A percentile compares a stretch with the other conserved stretches of the same genome.
Evolutionary conservation across 2,113 vertebrate genomes (phyloP).

Genomic region (Eublepharis macularius): DNA sequence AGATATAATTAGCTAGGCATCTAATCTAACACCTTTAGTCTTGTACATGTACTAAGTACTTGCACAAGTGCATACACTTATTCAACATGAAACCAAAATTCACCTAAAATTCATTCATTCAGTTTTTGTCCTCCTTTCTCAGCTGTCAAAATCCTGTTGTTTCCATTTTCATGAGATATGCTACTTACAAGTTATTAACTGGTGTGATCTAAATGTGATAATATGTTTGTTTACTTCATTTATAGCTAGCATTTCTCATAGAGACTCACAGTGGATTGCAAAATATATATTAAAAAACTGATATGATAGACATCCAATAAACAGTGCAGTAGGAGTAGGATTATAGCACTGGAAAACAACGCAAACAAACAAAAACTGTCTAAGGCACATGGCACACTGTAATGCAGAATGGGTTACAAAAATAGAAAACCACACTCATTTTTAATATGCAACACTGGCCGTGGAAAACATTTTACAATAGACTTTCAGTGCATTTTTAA

Average conservation of each 20-base stretch:
- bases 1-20: background rate
- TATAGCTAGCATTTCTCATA: too few relatives aligned
- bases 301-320: too few relatives aligned
- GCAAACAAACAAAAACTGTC: too few relatives aligned
- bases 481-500: background rate
- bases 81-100: background rate
- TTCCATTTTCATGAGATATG: background rate
- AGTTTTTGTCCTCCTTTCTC: background rate
- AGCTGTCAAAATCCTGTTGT: background rate
- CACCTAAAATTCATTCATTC: constrained; percentile 14
- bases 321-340: too few relatives aligned
- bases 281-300: too few relatives aligned
- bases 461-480: background rate
- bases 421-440: too few relatives aligned
- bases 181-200: background rate
- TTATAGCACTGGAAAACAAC: too few relatives aligned
- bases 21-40: background rate
- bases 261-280: too few relatives aligned
- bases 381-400: too few relatives aligned
- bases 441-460: background rate
- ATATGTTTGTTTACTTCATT: background rate
- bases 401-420: too few relatives aligned
- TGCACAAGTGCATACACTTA: background rate
- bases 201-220: background rate
- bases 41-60: background rate